Conservation (phyloP, 1,140 invertebrate genomes). For the Leguminivora glycinivorella region DNA sequence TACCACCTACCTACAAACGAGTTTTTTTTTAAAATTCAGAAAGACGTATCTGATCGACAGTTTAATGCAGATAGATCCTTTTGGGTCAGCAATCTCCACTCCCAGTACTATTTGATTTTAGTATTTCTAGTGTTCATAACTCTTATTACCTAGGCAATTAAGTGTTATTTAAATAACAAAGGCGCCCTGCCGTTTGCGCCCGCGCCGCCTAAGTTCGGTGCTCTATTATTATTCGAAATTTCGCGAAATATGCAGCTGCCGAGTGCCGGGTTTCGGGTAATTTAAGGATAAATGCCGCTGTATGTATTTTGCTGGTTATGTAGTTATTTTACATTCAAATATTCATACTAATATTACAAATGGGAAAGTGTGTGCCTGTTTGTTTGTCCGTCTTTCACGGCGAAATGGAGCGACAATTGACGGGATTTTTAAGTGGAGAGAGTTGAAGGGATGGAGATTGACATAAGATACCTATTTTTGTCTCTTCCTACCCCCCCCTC, state of each 20-base stretch:
- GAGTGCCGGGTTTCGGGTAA: not conserved
- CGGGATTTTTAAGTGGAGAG: too few relatives aligned
- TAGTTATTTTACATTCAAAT: too few relatives aligned
- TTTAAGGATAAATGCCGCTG: not conserved
- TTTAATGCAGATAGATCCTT: not conserved
- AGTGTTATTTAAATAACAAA: not conserved
- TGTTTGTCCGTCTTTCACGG: too few relatives aligned
- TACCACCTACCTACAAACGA: too few relatives aligned
- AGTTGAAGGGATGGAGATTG: too few relatives aligned
- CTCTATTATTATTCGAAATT: not conserved
- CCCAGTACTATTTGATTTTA: too few relatives aligned
- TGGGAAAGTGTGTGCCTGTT: too few relatives aligned
- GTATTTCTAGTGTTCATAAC: not conserved
- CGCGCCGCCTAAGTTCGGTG: not conserved
- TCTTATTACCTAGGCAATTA: not conserved
- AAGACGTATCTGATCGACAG: not conserved
- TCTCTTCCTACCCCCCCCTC: too few relatives aligned
- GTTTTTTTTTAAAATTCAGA: not conserved
- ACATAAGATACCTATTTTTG: too few relatives aligned
- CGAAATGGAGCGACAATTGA: too few relatives aligned
- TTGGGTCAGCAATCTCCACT: not conserved
- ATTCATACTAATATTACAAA: too few relatives aligned
- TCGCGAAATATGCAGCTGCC: not conserved
- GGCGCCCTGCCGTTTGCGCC: not conserved
- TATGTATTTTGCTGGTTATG: not conserved